A percentile compares a stretch with the other conserved stretches of the same genome.
Conservation (phyloP, 2,888 invertebrate species). For the Argyresthia albistria region DNA sequence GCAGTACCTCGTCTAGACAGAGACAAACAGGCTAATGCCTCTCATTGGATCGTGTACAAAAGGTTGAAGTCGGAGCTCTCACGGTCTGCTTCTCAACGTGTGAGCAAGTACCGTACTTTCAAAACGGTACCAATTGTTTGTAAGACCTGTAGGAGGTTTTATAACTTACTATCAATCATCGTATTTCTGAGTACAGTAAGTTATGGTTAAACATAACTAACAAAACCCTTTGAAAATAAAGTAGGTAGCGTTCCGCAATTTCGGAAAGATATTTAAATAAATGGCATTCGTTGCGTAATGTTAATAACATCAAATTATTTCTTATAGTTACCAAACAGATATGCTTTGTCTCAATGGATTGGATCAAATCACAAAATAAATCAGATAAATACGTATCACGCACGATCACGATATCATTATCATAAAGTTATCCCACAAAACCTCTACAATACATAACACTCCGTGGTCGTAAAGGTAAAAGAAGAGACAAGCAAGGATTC, state of each 20-base stretch:
- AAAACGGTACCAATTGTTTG: not conserved
- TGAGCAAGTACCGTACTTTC: not conserved
- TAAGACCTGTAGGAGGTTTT: not conserved
- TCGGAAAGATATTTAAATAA: too few relatives aligned
- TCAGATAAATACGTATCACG: not conserved
- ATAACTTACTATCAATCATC: not conserved
- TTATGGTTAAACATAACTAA: too few relatives aligned
- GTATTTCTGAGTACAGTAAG: not conserved
- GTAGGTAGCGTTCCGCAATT: too few relatives aligned
- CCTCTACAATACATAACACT: not conserved
- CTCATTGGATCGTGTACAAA: not conserved
- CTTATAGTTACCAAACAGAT: too few relatives aligned
- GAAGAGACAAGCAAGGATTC: not conserved
- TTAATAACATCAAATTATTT: too few relatives aligned
- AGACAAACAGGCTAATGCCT: too few relatives aligned
- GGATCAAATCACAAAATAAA: not conserved
- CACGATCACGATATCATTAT: too few relatives aligned
- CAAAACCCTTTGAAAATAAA: too few relatives aligned
- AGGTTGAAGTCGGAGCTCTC: not conserved
- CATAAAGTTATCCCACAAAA: not conserved
- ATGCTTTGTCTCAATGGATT: not conserved
- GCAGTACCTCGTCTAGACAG: too few relatives aligned
- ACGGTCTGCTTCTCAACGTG: not conserved
- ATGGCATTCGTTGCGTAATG: too few relatives aligned
- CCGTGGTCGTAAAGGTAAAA: not conserved